Evolutionary conservation across 2,113 vertebrate genomes (phyloP), one percentile per base, ranked within the genome.

Genomic region (Chrysochloris asiatica): DNA sequence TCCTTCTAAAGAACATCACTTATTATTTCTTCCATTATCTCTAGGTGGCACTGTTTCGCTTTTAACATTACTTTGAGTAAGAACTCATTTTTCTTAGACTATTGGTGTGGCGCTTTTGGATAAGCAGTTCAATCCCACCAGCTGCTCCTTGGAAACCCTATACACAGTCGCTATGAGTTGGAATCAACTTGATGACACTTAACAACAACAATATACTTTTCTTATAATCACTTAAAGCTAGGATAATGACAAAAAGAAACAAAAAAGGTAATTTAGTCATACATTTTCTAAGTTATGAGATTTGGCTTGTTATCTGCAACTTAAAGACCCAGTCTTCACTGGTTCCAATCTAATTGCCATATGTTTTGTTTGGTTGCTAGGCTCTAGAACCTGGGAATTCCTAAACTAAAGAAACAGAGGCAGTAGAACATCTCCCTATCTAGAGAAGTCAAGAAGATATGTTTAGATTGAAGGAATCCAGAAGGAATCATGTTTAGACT

Each of bases 41-140:
- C 89, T 94, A 96, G 95, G 92, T 96, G 96, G 94, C 93, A 72
- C 76, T 95, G 77, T 95, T 91, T 94, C 78, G 86, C 73, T 13
- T 24, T 75, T 63, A 77, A 72, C 93, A 75, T 19, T 59, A 9
- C 28, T 22, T 8, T 21, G 36, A 41, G 54, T 24, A 52, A 48
- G 36, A 7, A 22, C 38, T 24, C 26, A 7, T 19, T 4, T 33
- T 63, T 33, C 28, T 75, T n/a, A 2, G 4, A 56, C 19, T 16
- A 56, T 3, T n/a, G n/a, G n/a, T n/a, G n/a, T n/a, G n/a, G n/a
- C n/a, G n/a, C n/a, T n/a, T n/a, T n/a, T n/a, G n/a, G n/a, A n/a
- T n/a, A n/a, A n/a, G n/a, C n/a, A n/a, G n/a, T n/a, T n/a, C n/a
- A n/a, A n/a, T n/a, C n/a, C n/a, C n/a, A n/a, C n/a, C n/a, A n/a